These are phyloP conservation scores for Macroglossus sobrinus DNA, from an alignment of 2,113 vertebrate genomes.

Conservation along the genomic window DNA sequence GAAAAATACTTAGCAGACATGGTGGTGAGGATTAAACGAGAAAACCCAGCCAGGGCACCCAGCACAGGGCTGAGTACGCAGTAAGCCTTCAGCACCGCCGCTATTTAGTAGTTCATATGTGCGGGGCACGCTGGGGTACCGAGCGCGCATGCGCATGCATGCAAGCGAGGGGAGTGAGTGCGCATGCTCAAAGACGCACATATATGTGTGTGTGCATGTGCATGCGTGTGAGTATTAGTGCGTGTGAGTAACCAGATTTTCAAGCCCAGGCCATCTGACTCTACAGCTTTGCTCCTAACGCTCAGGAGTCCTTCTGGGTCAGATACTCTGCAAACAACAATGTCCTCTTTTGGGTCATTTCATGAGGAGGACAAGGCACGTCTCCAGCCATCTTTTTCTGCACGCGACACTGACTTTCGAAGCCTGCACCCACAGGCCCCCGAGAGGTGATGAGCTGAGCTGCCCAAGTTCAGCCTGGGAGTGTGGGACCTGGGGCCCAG, in stretches of 20 bases:
- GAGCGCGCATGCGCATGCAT: rapidly evolving
- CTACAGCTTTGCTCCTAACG: not conserved
- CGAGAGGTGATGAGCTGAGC: not conserved
- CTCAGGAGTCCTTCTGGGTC: not conserved
- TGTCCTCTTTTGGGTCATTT: not conserved
- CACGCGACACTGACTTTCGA: not conserved
- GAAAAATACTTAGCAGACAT: not conserved
- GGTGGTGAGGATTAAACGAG: not conserved
- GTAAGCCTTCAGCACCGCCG: not conserved
- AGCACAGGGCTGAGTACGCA: rapidly evolving
- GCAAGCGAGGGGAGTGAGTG: not conserved
- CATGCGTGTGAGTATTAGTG: too few relatives aligned
- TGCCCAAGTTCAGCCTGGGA: rapidly evolving
- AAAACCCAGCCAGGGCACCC: not conserved
- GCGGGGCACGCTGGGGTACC: rapidly evolving
- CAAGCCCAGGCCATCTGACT: not conserved
- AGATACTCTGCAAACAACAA: not conserved
- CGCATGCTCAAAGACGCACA: rapidly evolving
- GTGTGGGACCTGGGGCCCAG: too few relatives aligned
- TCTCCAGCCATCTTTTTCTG: not conserved
- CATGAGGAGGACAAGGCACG: not conserved
- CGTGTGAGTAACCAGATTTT: rapidly evolving
- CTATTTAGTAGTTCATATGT: not conserved
- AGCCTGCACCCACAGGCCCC: not conserved
- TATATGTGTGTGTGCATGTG: too few relatives aligned